These are phyloP conservation scores for Myrmecobius fasciatus DNA, from an alignment of 2,113 vertebrate species.

Conservation along the genomic window DNA sequence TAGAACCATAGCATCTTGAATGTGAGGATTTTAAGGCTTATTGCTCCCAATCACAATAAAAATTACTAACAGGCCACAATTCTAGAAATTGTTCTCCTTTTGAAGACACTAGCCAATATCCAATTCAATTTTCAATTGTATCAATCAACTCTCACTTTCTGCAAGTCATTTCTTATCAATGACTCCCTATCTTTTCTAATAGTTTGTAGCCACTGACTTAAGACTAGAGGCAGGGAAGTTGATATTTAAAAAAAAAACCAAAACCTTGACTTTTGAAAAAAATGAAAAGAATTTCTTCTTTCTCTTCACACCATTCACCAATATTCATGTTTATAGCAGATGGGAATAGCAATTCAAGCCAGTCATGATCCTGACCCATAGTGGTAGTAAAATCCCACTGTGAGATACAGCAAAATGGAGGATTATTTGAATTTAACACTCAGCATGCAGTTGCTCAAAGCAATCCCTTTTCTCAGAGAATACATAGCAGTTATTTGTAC, in stretches of 20 bases:
- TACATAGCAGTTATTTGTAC: conserved; percentile 1
- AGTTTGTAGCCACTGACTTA: neutral
- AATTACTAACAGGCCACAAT: neutral
- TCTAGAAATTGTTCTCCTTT: neutral
- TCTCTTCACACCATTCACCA: neutral
- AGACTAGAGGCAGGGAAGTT: neutral
- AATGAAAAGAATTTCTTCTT: conserved; percentile 39
- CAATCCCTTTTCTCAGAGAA: neutral
- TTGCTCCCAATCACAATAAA: neutral
- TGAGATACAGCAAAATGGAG: conserved; percentile 1
- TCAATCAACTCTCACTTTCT: neutral
- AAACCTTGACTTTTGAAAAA: conserved; percentile 25
- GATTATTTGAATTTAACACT: neutral
- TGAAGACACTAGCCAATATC: neutral
- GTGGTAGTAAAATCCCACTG: neutral
- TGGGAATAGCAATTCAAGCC: conserved; percentile 37
- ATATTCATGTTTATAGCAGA: neutral
- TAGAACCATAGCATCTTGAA: neutral
- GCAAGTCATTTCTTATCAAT: conserved; percentile 4
- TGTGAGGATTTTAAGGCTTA: neutral
- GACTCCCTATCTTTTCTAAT: neutral
- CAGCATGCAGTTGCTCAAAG: neutral
- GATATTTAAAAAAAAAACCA: neutral
- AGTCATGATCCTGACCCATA: conserved; percentile 37
- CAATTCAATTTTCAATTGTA: neutral